phyloP scores from a whole-genome alignment of 2,888 invertebrate species.

The Eledone cirrhosa region DNA sequence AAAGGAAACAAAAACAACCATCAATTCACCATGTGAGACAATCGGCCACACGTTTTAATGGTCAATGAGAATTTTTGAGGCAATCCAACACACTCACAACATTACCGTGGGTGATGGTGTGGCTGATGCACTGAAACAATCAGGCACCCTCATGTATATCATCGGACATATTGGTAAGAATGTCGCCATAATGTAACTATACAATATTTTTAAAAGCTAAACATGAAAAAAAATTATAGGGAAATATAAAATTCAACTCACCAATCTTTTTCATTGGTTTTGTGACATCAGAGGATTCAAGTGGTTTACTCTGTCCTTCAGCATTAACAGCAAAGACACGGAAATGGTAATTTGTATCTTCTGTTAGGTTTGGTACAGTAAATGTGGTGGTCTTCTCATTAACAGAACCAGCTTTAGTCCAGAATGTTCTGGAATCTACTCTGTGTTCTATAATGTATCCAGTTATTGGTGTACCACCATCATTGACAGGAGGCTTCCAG shows the following conservation, averaged over 20 bases:
- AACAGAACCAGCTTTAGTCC: slow-evolving; percentile 45
- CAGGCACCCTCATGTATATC: too few relatives aligned
- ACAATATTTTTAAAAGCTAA: too few relatives aligned
- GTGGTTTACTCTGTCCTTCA: slow-evolving; percentile 83
- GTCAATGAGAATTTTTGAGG: too few relatives aligned
- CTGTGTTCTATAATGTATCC: slow-evolving; percentile 34
- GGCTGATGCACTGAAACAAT: too few relatives aligned
- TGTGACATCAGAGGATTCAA: slow-evolving; percentile 47
- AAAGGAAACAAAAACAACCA: too few relatives aligned
- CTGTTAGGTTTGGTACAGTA: slow-evolving; percentile 48
- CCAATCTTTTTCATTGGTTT: slow-evolving; percentile 57
- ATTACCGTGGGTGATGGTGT: too few relatives aligned
- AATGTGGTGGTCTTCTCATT: slow-evolving; percentile 41
- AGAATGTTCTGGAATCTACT: slow-evolving; percentile 41
- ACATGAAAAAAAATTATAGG: too few relatives aligned
- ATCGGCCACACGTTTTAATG: too few relatives aligned
- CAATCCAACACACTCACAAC: too few relatives aligned
- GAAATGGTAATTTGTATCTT: slow-evolving; percentile 76
- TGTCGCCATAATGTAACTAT: too few relatives aligned
- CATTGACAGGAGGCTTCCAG: slow-evolving; percentile 50
- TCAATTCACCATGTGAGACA: too few relatives aligned
- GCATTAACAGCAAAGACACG: slow-evolving; percentile 87
- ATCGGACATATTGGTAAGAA: too few relatives aligned
- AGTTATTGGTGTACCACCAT: slow-evolving; percentile 21
- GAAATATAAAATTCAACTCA: slow-evolving; percentile 34